Percentiles rank a stretch among this genome's conserved stretches.
These are phyloP conservation scores for Hydraecia micacea DNA, from an alignment of 2,888 invertebrate genomes.

Conservation along the genomic window DNA sequence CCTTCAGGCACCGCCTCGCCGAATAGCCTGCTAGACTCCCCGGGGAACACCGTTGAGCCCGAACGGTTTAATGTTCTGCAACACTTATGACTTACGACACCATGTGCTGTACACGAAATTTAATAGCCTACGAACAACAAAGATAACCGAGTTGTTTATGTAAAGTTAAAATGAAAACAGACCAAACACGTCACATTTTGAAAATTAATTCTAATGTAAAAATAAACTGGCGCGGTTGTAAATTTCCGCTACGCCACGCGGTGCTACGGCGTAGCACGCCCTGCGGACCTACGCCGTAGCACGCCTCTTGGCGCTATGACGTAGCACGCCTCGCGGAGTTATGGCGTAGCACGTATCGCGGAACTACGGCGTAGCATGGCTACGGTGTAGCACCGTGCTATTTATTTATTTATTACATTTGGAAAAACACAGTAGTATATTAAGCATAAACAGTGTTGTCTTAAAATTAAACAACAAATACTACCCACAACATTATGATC, in stretches of 20 bases:
- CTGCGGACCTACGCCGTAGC: conserved; percentile 17
- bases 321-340: no score
- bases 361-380: conserved; percentile 21
- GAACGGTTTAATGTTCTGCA: conserved; percentile 78
- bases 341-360: conserved; percentile 13
- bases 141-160: neutral
- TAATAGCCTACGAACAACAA: neutral
- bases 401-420: no score
- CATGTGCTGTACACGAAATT: conserved; percentile 7
- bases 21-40: conserved; percentile 71
- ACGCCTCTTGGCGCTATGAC: conserved; percentile 1
- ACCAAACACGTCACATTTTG: neutral
- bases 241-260: neutral
- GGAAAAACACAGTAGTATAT: no score
- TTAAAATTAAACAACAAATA: no score
- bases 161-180: neutral
- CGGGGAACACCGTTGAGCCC: conserved; percentile 76
- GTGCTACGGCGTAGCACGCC: conserved; percentile 21
- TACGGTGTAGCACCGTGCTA: conserved; percentile 4
- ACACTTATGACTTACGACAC: conserved; percentile 75
- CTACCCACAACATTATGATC: no score
- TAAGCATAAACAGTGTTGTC: no score
- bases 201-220: neutral
- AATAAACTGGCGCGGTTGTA: neutral
- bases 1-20: conserved; percentile 77